Percentiles rank a stretch among this genome's conserved stretches.
Conservation (phyloP, 2,113 vertebrate species). For the Rhinolophus sinicus region DNA sequence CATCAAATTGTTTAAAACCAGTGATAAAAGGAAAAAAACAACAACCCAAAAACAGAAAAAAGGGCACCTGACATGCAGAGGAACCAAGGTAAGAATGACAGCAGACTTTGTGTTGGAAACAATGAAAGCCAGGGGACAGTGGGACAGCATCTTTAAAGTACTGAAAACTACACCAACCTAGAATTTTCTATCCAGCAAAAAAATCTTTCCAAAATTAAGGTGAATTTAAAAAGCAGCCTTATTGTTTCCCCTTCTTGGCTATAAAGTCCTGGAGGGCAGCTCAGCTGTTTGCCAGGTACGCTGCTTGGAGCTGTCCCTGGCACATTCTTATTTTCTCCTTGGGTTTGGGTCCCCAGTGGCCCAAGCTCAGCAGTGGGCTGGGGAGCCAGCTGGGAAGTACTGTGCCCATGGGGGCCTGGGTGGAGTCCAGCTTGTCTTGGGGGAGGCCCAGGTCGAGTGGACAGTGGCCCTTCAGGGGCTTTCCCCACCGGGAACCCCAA, state of each 20-base stretch:
- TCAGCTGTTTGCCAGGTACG: fast-evolving
- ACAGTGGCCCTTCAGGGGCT: neutral
- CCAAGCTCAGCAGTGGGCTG: neutral
- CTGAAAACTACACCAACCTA: fast-evolving
- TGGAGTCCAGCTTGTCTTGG: neutral
- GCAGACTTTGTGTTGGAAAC: fast-evolving
- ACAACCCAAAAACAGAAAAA: fast-evolving
- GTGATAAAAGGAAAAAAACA: fast-evolving
- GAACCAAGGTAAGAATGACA: fast-evolving
- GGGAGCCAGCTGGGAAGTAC: neutral
- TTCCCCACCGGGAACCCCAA: neutral
- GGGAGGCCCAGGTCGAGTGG: neutral
- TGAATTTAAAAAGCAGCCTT: fast-evolving
- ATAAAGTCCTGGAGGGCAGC: fast-evolving
- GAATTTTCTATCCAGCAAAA: neutral
- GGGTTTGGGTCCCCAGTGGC: neutral
- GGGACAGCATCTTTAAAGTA: fast-evolving
- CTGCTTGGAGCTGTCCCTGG: fast-evolving
- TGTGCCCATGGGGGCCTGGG: neutral
- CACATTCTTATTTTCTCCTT: neutral
- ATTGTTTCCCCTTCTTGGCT: fast-evolving
- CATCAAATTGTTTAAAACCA: neutral
- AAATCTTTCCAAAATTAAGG: neutral
- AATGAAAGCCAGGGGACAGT: neutral
- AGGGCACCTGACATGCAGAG: fast-evolving